Conservation (phyloP, 2,888 invertebrate genomes). For the Chloromyia formosa region DNA sequence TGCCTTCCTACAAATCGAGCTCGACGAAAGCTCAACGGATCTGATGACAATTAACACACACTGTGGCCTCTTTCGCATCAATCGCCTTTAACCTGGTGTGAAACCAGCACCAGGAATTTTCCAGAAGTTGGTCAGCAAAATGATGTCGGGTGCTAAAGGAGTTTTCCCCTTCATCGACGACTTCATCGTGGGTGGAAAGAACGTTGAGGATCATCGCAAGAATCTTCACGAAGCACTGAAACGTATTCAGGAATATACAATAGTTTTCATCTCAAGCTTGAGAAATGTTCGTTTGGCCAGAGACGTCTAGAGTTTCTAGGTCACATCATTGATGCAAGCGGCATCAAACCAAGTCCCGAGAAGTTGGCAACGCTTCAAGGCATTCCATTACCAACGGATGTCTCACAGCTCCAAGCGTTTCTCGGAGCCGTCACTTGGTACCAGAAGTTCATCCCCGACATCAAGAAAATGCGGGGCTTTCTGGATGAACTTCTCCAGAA, state of each 20-base stretch:
- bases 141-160: background rate
- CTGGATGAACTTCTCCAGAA: slow-evolving; percentile 3
- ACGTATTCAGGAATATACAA: slow-evolving; percentile 24
- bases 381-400: slow-evolving; percentile 18
- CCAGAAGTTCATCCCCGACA: slow-evolving; percentile 13
- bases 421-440: slow-evolving; percentile 27
- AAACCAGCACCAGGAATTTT: background rate
- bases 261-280: slow-evolving; percentile 23
- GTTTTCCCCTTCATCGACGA: background rate
- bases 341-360: slow-evolving; percentile 14
- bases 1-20: too few relatives aligned
- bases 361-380: background rate
- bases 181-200: slow-evolving; percentile 50
- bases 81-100: background rate
- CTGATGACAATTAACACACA: background rate
- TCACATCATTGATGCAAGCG: slow-evolving; percentile 23
- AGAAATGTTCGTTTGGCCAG: slow-evolving; percentile 27
- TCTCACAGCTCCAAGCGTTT: slow-evolving; percentile 19
- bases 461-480: background rate
- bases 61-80: background rate
- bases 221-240: background rate
- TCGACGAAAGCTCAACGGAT: too few relatives aligned
- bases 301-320: slow-evolving; percentile 12
- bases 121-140: background rate
- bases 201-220: background rate